Percentiles rank a stretch among this genome's conserved stretches.
These are phyloP conservation scores for Phanerotoma sp. DNA, from an alignment of 2,888 invertebrate genomes.

Conservation along the genomic window DNA sequence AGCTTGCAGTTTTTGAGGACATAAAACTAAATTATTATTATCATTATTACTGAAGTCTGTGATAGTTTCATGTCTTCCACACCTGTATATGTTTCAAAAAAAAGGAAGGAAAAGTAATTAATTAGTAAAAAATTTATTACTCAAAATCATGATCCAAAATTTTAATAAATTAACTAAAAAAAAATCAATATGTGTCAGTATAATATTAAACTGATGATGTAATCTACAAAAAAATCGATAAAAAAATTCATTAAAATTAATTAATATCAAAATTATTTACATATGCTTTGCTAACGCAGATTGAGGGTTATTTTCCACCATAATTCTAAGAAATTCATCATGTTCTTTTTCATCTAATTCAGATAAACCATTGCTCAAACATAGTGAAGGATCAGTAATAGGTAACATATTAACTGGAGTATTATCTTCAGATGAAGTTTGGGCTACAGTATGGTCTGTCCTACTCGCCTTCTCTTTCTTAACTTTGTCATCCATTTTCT, in stretches of 20 bases:
- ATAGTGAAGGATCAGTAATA: not conserved
- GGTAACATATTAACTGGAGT: too few relatives aligned
- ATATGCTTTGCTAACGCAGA: not conserved
- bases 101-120: not conserved
- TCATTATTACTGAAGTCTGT: not conserved
- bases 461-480: not conserved
- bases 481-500: not conserved
- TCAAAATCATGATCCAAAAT: not conserved
- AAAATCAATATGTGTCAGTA: not conserved
- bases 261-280: not conserved
- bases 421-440: not conserved
- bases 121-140: not conserved
- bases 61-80: slow-evolving; percentile 1
- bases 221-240: not conserved
- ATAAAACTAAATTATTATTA: slow-evolving; percentile 1
- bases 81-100: not conserved
- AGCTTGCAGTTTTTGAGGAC: not conserved
- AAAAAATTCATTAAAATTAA: not conserved
- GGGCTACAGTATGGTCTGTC: not conserved
- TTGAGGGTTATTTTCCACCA: not conserved
- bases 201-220: not conserved
- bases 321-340: not conserved
- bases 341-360: not conserved
- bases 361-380: not conserved
- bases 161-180: not conserved